Evolutionary conservation across 2,797 vertebrate genomes (phyloP), one percentile per base, ranked within the genome.

Genomic region (Channallabes apus): DNA sequence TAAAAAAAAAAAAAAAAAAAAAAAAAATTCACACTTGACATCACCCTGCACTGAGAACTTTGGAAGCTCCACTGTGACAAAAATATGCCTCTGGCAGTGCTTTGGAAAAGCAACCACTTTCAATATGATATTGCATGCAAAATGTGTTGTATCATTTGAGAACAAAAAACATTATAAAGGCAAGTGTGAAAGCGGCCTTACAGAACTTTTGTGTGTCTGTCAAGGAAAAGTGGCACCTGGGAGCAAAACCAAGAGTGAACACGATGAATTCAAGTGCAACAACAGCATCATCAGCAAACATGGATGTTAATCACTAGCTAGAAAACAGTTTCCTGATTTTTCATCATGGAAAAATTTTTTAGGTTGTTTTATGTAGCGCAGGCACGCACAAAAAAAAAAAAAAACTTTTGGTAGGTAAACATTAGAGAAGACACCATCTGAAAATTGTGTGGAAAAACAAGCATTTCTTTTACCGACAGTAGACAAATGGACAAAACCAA

Each of bases 131-230:
- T 76, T 59, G 54, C 18, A 35, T 38, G 56, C 20, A 35, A 61
- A 38, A 78, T 38, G 20, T n/a, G 76, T 61, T 62, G 1, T 61
- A 32, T n/a, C 22, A 22, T 41, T 2, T 17, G 12, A 62, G 35
- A 2, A 41, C 9, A 46, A 46, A 11, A 46, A 46, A 46, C 2
- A 46, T 0, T 9, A 46, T 0, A 46, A 75, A 76, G 6, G 24
- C n/a, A 56, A 78, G 32, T 79, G 77, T 79, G 32, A 79, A 79
- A 62, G 77, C 22, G 9, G 59, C 59, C 77, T 27, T n/a, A 17
- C 32, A 79, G 59, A 79, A 62, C 58, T 12, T 65, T 65, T 64
- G 15, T 65, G 61, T 20, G 11, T 17, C 17, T 80, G 35, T 35
- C 18, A 61, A 35, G 38, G 61, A 65, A 51, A 46, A 29, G 24